These are phyloP conservation scores for Phalacrocorax pelagicus DNA, from an alignment of 2,113 vertebrate species.

Conservation along the genomic window DNA sequence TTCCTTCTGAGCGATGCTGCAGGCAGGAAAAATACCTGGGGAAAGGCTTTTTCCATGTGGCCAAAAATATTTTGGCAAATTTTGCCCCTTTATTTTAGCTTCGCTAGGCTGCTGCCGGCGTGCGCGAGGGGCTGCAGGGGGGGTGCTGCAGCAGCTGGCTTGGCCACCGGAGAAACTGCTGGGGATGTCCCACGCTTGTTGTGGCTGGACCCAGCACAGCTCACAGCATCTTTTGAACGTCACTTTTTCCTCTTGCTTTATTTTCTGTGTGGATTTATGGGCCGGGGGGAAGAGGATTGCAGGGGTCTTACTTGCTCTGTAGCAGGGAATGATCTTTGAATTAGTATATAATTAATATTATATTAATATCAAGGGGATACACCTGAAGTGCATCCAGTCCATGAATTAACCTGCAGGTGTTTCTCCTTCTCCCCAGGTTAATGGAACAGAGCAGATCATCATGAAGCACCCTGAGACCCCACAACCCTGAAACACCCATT, in stretches of 20 bases:
- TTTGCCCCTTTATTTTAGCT: background rate
- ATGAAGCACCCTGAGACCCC: background rate
- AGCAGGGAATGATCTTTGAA: background rate
- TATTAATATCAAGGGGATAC: too few relatives aligned
- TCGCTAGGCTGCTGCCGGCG: rapidly evolving
- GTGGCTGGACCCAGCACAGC: background rate
- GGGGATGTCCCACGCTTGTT: rapidly evolving
- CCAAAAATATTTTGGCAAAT: rapidly evolving
- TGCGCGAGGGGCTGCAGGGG: rapidly evolving
- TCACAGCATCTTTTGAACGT: rapidly evolving
- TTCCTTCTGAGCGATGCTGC: background rate
- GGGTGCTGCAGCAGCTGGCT: background rate
- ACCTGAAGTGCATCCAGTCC: rapidly evolving
- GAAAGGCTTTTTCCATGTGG: rapidly evolving
- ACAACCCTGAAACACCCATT: background rate
- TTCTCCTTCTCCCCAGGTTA: background rate
- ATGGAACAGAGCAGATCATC: background rate
- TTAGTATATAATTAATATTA: too few relatives aligned
- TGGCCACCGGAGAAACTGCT: rapidly evolving
- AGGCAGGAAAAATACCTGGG: background rate
- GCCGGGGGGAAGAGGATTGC: too few relatives aligned
- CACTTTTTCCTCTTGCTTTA: rapidly evolving
- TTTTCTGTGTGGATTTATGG: background rate
- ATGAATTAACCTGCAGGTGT: background rate
- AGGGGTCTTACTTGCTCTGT: background rate